Percentiles rank a stretch among this genome's conserved stretches.
These are phyloP conservation scores for Drosophila lacteicornis DNA, from an alignment of 1,140 invertebrate genomes.

Conservation along the genomic window DNA sequence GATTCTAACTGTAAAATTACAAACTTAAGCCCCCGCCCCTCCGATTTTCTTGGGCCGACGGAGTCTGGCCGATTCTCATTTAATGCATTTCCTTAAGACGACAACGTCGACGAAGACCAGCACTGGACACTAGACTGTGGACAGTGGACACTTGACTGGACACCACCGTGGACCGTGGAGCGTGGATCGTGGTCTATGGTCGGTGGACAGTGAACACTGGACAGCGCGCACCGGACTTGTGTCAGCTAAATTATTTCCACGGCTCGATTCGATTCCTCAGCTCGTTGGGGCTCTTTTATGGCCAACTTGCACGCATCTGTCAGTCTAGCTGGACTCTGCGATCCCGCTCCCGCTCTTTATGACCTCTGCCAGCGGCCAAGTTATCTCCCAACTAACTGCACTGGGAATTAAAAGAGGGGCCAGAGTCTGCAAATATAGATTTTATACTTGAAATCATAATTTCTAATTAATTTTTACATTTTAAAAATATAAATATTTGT, in stretches of 20 bases:
- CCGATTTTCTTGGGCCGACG: neutral
- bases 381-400: slow-evolving; percentile 31
- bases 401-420: neutral
- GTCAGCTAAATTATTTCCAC: slow-evolving; percentile 77
- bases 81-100: slow-evolving; percentile 82
- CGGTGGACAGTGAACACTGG: slow-evolving; percentile 48
- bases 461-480: neutral
- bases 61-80: slow-evolving; percentile 58
- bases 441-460: no score
- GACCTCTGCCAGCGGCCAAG: slow-evolving; percentile 46
- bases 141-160: slow-evolving; percentile 55
- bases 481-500: no score
- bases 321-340: slow-evolving; percentile 51
- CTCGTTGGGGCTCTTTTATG: slow-evolving; percentile 73
- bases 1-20: slow-evolving; percentile 70
- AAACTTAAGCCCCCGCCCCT: slow-evolving; percentile 31
- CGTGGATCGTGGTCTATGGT: slow-evolving; percentile 18
- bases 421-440: neutral
- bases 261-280: slow-evolving; percentile 56
- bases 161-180: slow-evolving; percentile 11
- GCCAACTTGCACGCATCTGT: slow-evolving; percentile 80
- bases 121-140: slow-evolving; percentile 43
- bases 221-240: slow-evolving; percentile 35
- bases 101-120: slow-evolving; percentile 49
- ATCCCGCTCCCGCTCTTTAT: slow-evolving; percentile 37